phyloP scores from a whole-genome alignment of 1,140 invertebrate species.

The Bradynema listronoti region DNA sequence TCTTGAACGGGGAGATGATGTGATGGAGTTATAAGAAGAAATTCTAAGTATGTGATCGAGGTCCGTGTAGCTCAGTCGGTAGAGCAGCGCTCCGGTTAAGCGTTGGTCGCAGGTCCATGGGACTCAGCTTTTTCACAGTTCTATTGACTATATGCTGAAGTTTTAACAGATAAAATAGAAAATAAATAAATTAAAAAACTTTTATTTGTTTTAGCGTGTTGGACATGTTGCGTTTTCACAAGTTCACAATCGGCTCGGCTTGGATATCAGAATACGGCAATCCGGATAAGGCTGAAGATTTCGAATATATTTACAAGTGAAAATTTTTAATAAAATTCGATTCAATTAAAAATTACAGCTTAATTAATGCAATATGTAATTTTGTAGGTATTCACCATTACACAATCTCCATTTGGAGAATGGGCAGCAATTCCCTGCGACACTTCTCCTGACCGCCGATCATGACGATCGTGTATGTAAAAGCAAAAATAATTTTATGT shows the following conservation, averaged over 20 bases:
- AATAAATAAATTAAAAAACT: too few relatives aligned
- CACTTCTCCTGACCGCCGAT: conserved; percentile 82
- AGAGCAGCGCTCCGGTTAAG: too few relatives aligned
- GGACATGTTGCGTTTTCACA: conserved; percentile 94
- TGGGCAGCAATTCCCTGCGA: conserved; percentile 74
- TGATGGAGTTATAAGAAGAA: too few relatives aligned
- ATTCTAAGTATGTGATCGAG: too few relatives aligned
- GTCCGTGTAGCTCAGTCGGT: too few relatives aligned
- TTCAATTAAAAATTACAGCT: conserved; percentile 3
- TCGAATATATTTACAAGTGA: conserved; percentile 76
- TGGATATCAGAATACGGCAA: conserved; percentile 94
- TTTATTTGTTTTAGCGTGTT: conserved; percentile 81
- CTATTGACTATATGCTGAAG: too few relatives aligned
- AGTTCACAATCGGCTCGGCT: conserved; percentile 92
- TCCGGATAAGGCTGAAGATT: conserved; percentile 78
- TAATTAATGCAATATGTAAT: not conserved
- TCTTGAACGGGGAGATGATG: too few relatives aligned
- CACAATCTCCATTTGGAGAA: conserved; percentile 72
- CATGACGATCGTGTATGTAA: conserved; percentile 97
- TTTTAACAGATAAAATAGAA: too few relatives aligned
- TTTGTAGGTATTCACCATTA: conserved; percentile 72
- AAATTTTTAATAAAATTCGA: conserved; percentile 10
- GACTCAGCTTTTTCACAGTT: too few relatives aligned
- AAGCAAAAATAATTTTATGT: conserved; percentile 87
- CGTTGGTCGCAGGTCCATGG: too few relatives aligned